Conservation (phyloP, 2,113 vertebrate genomes). For the Chauna torquata region DNA sequence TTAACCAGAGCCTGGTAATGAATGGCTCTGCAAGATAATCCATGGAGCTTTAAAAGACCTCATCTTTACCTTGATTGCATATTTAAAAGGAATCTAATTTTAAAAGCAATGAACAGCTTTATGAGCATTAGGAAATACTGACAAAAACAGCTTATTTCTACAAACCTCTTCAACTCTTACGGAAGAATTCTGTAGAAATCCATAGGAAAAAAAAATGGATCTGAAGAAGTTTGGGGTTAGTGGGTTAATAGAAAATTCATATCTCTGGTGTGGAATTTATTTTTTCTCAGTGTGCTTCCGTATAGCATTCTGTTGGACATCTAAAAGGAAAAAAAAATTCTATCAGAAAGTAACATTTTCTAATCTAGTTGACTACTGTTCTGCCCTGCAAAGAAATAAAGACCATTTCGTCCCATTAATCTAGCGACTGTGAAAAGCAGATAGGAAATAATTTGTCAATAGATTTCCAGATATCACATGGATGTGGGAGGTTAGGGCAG, state of each 20-base stretch:
- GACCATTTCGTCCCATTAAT: slow-evolving; percentile 27
- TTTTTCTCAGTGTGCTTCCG: not conserved
- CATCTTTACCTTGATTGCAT: not conserved
- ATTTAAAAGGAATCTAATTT: not conserved
- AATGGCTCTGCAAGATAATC: not conserved
- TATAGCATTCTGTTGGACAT: not conserved
- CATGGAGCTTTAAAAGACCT: not conserved
- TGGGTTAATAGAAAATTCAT: slow-evolving; percentile 59
- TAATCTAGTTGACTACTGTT: slow-evolving; percentile 9
- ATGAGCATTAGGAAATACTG: not conserved
- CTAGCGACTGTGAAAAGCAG: slow-evolving; percentile 32
- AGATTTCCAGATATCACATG: slow-evolving; percentile 46
- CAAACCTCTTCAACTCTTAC: not conserved
- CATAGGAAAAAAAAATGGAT: not conserved
- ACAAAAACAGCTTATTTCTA: not conserved
- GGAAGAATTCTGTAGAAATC: not conserved
- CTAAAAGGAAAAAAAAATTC: not conserved
- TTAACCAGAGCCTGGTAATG: not conserved
- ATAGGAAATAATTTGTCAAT: slow-evolving; percentile 53
- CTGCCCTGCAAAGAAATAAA: slow-evolving; percentile 34
- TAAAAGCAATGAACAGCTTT: not conserved
- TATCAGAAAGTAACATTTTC: slow-evolving; percentile 38
- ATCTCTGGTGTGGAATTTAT: slow-evolving; percentile 13
- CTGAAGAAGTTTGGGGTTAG: not conserved
- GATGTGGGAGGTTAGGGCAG: not conserved